phyloP scores from a whole-genome alignment of 1,140 invertebrate species.

The Agrypnia vestita region DNA sequence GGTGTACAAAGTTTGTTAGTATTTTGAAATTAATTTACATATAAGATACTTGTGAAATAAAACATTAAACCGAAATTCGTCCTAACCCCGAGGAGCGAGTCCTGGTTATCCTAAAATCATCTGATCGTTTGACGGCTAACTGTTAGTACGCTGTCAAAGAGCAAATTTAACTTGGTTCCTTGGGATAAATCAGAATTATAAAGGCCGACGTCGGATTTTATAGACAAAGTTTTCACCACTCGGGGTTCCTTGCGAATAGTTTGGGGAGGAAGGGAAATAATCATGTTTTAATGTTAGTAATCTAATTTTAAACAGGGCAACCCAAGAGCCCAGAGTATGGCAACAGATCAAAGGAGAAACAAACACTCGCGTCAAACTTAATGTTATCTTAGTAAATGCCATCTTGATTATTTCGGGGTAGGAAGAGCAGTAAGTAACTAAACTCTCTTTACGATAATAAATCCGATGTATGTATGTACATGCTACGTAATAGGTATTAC shows the following conservation, averaged over 20 bases:
- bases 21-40: no score
- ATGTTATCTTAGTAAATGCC: slow-evolving; percentile 20
- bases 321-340: neutral
- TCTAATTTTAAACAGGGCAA: slow-evolving; percentile 33
- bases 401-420: slow-evolving; percentile 4
- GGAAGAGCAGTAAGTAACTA: neutral
- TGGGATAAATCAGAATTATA: slow-evolving; percentile 40
- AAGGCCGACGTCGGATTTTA: slow-evolving; percentile 25
- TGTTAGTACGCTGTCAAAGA: slow-evolving; percentile 20
- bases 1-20: no score
- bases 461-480: no score
- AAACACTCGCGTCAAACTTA: slow-evolving; percentile 6
- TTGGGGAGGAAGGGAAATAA: slow-evolving; percentile 15
- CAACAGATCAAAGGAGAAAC: slow-evolving; percentile 9
- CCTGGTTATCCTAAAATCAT: slow-evolving; percentile 7
- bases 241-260: slow-evolving; percentile 21
- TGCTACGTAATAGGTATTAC: no score
- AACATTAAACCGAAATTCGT: no score
- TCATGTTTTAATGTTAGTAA: slow-evolving; percentile 38
- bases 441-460: no score
- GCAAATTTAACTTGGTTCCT: slow-evolving; percentile 23
- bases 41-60: no score
- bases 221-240: slow-evolving; percentile 32
- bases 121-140: slow-evolving; percentile 11
- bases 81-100: slow-evolving; percentile 22